Percentiles rank a stretch among this genome's conserved stretches.
These are phyloP conservation scores for Andricus curvator DNA, from an alignment of 2,888 invertebrate genomes.

Conservation along the genomic window DNA sequence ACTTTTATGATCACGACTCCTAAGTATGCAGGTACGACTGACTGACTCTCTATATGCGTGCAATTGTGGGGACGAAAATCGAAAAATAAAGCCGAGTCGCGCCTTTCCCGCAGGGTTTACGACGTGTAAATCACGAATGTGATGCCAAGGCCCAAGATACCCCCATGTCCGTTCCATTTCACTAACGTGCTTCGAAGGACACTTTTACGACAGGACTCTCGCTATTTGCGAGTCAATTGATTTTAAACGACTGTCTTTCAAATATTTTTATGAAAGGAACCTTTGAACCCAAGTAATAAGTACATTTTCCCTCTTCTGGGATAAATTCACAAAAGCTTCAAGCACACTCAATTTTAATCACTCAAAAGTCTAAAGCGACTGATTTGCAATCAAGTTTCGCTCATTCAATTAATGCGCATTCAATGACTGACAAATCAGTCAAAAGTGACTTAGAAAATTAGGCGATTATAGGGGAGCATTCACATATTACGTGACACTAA, in stretches of 20 bases:
- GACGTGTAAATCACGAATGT: constrained; percentile 67
- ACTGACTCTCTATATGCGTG: constrained; percentile 20
- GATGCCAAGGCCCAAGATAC: constrained; percentile 48
- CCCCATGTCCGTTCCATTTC: constrained; percentile 29
- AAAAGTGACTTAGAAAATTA: too few relatives aligned
- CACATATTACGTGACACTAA: too few relatives aligned
- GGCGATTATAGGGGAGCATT: too few relatives aligned
- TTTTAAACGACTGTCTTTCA: background rate
- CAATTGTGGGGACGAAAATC: constrained; percentile 31
- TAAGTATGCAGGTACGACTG: constrained; percentile 12
- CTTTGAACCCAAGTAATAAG: background rate
- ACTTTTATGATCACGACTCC: constrained; percentile 35
- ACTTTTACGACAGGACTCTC: constrained; percentile 29
- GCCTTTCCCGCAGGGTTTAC: constrained; percentile 55
- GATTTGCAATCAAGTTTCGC: too few relatives aligned
- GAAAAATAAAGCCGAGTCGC: constrained; percentile 14
- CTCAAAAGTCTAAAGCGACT: too few relatives aligned
- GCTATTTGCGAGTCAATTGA: constrained; percentile 39
- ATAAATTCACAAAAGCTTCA: background rate
- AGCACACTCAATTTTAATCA: background rate
- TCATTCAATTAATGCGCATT: too few relatives aligned
- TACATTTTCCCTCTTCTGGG: background rate
- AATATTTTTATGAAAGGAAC: background rate
- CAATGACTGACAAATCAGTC: too few relatives aligned
- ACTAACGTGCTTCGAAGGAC: constrained; percentile 30